Evolutionary conservation across 2,113 vertebrate species (phyloP).

Genomic region (Spilogale gracilis): DNA sequence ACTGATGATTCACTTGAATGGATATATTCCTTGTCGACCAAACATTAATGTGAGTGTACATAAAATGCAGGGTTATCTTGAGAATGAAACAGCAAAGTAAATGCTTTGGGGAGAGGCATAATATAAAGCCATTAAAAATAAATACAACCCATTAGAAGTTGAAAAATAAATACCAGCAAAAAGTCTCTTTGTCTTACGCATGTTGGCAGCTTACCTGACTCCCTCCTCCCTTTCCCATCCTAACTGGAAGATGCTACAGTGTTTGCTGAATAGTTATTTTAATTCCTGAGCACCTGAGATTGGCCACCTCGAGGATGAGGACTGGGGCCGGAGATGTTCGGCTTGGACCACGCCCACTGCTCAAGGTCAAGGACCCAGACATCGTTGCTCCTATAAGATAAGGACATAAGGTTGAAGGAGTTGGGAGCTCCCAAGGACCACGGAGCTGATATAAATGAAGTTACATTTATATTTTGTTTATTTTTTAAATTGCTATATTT

Average conservation of each 20-base stretch:
- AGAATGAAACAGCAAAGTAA: slow-evolving; percentile 41
- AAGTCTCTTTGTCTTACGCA: slow-evolving; percentile 17
- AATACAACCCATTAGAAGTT: neutral
- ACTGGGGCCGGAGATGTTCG: slow-evolving; percentile 91
- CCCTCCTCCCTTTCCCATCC: slow-evolving; percentile 66
- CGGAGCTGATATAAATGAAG: neutral
- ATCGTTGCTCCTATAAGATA: slow-evolving; percentile 94
- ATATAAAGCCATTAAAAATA: slow-evolving; percentile 32
- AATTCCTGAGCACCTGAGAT: slow-evolving; percentile 92
- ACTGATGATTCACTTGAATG: neutral
- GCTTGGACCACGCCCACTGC: slow-evolving; percentile 99
- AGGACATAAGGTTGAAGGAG: neutral
- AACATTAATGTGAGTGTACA: slow-evolving; percentile 22
- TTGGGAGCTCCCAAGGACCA: neutral
- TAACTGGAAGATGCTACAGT: slow-evolving; percentile 63
- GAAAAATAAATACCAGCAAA: slow-evolving; percentile 16
- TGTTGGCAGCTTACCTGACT: slow-evolving; percentile 22
- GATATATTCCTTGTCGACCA: slow-evolving; percentile 34
- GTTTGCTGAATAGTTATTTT: slow-evolving; percentile 59
- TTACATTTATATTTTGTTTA: neutral
- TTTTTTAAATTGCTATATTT: neutral
- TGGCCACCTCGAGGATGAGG: slow-evolving; percentile 98
- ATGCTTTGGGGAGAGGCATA: slow-evolving; percentile 31
- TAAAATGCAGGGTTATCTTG: slow-evolving; percentile 46
- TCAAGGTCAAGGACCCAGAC: slow-evolving; percentile 98